phyloP scores from a whole-genome alignment of 1,140 invertebrate species.

The Streblospio benedicti region DNA sequence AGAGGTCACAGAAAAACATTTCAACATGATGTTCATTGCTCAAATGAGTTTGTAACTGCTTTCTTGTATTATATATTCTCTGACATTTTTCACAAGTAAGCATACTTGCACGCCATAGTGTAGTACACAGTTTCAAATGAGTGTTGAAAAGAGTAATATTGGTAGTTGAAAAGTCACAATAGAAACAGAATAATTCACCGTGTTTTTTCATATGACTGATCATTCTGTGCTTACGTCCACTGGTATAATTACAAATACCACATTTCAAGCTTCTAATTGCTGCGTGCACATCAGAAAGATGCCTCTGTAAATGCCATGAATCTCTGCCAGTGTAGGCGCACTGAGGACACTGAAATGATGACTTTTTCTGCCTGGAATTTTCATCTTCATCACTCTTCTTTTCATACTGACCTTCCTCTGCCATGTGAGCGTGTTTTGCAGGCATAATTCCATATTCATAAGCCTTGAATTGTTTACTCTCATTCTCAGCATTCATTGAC shows the following conservation, averaged over 20 bases:
- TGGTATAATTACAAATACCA: constrained; percentile 11
- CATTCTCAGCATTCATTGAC: neutral
- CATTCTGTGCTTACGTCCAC: constrained; percentile 7
- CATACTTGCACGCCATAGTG: neutral
- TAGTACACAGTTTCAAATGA: constrained; percentile 5
- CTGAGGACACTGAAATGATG: constrained; percentile 5
- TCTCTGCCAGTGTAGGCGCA: constrained; percentile 14
- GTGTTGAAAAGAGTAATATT: constrained; percentile 6
- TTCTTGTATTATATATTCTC: neutral
- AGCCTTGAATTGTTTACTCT: neutral
- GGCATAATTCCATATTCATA: neutral
- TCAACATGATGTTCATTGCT: neutral
- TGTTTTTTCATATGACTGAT: constrained; percentile 14
- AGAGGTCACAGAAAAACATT: constrained; percentile 1
- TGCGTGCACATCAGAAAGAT: constrained; percentile 12
- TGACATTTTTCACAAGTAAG: constrained; percentile 5
- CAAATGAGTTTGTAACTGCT: neutral
- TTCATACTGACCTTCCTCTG: neutral
- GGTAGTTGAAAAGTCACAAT: constrained; percentile 8
- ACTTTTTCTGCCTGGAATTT: neutral
- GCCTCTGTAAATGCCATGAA: constrained; percentile 15
- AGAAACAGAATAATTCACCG: constrained; percentile 10
- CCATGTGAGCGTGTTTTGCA: neutral
- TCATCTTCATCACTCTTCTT: neutral
- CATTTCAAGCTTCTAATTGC: constrained; percentile 9